phyloP scores from a whole-genome alignment of 2,888 invertebrate genomes.

The Clusia tigrina region DNA sequence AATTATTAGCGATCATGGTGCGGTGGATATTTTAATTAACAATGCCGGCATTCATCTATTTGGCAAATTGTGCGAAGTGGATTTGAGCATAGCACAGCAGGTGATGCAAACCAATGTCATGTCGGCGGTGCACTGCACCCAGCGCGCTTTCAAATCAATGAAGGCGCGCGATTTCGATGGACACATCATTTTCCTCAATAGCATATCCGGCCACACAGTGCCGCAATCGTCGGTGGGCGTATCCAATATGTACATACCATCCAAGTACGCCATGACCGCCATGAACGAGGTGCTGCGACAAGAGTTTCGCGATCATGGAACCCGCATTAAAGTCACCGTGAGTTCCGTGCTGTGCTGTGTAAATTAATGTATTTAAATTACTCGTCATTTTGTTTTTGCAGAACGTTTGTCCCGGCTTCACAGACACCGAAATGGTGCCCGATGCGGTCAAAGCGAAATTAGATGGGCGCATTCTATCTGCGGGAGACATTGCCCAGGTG shows the following conservation, averaged over 20 bases:
- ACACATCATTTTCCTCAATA: slow-evolving; percentile 65
- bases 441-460: slow-evolving; percentile 30
- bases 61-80: slow-evolving; percentile 44
- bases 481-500: slow-evolving; percentile 51
- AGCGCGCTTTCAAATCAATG: slow-evolving; percentile 65
- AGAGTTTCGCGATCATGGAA: slow-evolving; percentile 45
- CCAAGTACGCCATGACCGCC: slow-evolving; percentile 53
- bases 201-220: slow-evolving; percentile 42
- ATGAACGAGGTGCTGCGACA: slow-evolving; percentile 52
- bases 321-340: slow-evolving; percentile 43
- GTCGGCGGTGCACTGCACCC: slow-evolving; percentile 63
- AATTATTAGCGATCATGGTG: slow-evolving; percentile 66
- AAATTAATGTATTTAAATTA: background rate
- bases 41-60: slow-evolving; percentile 66
- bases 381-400: slow-evolving; percentile 24
- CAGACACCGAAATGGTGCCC: slow-evolving; percentile 63
- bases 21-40: slow-evolving; percentile 69
- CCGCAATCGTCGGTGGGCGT: slow-evolving; percentile 25
- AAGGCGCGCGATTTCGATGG: slow-evolving; percentile 58
- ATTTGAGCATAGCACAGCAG: slow-evolving; percentile 42
- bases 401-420: slow-evolving; percentile 66
- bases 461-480: slow-evolving; percentile 39
- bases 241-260: slow-evolving; percentile 46
- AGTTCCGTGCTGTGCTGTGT: slow-evolving; percentile 45
- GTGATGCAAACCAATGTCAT: slow-evolving; percentile 65